Base-by-base conservation (phyloP, 2,113 vertebrate genomes). In the Hemichromis elongatus region DNA sequence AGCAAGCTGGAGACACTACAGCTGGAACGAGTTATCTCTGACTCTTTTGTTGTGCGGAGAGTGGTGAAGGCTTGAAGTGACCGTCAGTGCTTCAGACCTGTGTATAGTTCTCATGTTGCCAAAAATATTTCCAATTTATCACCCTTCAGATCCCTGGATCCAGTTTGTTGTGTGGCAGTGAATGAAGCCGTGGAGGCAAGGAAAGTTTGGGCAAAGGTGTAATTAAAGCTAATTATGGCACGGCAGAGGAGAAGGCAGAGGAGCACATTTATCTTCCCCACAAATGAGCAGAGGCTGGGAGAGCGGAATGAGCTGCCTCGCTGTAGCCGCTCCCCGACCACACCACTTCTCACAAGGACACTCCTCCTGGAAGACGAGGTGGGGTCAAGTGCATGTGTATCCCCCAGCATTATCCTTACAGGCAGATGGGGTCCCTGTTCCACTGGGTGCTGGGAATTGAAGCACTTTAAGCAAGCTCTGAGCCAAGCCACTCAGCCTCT, bases 201-300 rank as follows among this genome's bases (percentile, higher is more conserved):
- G 82, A 86, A 91, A 90, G 85, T 93, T 89, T 59, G 80, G 83
- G 78, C 19, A 14, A 90, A 86, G 86, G 88, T 92, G 84, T 92
- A 90, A 94, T 94, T 91, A 90, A 91, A 94, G 90, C 85, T 91
- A 90, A 94, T 94, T 89, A 93, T 91, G 66, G 92, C 54, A 10
- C 86, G 73, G 90, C 82, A 68, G 70, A 91, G 81, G 78, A 75
- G 90, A 88, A 81, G 85, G 80, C 2, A 68, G 85, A 86, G 75
- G 53, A 33, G 75, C 77, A 59, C 88, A 92, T 94, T 92, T 63
- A 83, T 93, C 86, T 92, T 88, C 81, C 45, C 84, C 52, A 61
- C 50, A 93, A 94, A 93, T 89, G 90, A 93, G 92, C 42, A 26
- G 85, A 85, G 90, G 83, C 85, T 6, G 70, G 70, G 83, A 89